Conservation (phyloP, 2,797 vertebrate genomes). For the Coluber constrictor region DNA sequence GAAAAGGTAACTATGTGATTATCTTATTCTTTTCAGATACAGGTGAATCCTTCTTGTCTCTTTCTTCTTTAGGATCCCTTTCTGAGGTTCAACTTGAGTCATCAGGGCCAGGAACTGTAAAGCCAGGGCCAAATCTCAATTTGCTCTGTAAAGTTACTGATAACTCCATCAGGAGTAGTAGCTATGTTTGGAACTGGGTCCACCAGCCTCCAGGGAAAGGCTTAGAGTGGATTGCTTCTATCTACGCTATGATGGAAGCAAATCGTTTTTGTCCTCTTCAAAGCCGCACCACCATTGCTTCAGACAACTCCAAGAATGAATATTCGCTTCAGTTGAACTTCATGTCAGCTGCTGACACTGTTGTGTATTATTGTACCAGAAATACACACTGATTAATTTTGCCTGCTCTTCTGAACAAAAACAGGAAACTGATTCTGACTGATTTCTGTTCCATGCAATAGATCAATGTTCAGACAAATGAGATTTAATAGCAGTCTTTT, state of each 20-base stretch:
- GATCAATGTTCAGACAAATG: not conserved
- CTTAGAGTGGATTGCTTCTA: not conserved
- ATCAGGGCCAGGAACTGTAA: not conserved
- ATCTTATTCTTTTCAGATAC: not conserved
- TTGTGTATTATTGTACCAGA: not conserved
- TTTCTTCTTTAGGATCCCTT: not conserved
- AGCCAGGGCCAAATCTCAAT: not conserved
- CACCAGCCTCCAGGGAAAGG: constrained; percentile 4
- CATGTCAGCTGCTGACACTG: not conserved
- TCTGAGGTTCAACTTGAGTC: not conserved
- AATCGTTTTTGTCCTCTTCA: not conserved
- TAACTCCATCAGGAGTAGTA: not conserved
- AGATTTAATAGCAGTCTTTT: too few species aligned
- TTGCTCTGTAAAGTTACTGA: not conserved
- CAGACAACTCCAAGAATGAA: not conserved
- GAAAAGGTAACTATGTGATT: not conserved
- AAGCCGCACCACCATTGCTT: not conserved
- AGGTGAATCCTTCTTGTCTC: not conserved
- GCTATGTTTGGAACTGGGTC: not conserved
- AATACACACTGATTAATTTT: not conserved
- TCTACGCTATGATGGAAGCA: rapidly evolving
- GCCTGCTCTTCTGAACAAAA: not conserved
- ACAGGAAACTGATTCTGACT: not conserved
- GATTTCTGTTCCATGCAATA: not conserved
- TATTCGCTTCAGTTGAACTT: not conserved